Percentiles rank a stretch among this genome's conserved stretches.
Conservation (phyloP, 1,140 invertebrate species). For the Drosophila dunni region DNA sequence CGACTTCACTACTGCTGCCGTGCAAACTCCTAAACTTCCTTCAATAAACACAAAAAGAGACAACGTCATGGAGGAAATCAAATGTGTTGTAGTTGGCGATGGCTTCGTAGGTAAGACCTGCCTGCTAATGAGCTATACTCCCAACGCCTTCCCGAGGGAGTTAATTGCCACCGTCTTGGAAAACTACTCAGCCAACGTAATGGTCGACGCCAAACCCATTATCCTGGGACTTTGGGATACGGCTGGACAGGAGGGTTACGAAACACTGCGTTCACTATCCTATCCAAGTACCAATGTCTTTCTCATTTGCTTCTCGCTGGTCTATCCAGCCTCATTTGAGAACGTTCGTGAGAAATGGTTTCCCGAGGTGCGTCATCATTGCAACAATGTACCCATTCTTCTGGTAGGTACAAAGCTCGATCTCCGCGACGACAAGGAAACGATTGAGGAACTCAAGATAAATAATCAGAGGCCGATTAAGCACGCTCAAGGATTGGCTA, state of each 20-base stretch:
- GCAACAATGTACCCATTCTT: conserved; percentile 95
- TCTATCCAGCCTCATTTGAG: conserved; percentile 99
- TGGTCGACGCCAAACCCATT: conserved; percentile 99
- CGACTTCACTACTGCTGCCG: background rate
- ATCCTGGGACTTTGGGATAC: conserved; percentile 98
- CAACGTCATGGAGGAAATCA: conserved; percentile 94
- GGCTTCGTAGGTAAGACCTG: conserved; percentile 99
- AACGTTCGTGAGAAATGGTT: conserved; percentile 99
- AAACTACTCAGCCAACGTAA: conserved; percentile 99
- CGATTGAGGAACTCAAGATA: conserved; percentile 98
- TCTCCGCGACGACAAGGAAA: conserved; percentile 98
- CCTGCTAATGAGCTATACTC: conserved; percentile 97
- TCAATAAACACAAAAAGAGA: conserved; percentile 31
- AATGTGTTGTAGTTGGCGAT: conserved; percentile 97
- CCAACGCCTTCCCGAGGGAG: conserved; percentile 98
- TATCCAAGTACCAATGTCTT: conserved; percentile 99
- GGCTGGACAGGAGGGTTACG: conserved; percentile 97
- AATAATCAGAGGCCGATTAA: conserved; percentile 98
- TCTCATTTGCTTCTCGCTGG: conserved; percentile 98
- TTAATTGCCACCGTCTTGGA: conserved; percentile 99
- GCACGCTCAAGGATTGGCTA: conserved; percentile 97
- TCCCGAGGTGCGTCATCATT: conserved; percentile 95
- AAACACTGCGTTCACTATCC: conserved; percentile 95
- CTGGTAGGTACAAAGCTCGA: conserved; percentile 96
- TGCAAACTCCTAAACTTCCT: conserved; percentile 51